Conservation (phyloP, 1,140 invertebrate species). For the Ceratina japonica region DNA sequence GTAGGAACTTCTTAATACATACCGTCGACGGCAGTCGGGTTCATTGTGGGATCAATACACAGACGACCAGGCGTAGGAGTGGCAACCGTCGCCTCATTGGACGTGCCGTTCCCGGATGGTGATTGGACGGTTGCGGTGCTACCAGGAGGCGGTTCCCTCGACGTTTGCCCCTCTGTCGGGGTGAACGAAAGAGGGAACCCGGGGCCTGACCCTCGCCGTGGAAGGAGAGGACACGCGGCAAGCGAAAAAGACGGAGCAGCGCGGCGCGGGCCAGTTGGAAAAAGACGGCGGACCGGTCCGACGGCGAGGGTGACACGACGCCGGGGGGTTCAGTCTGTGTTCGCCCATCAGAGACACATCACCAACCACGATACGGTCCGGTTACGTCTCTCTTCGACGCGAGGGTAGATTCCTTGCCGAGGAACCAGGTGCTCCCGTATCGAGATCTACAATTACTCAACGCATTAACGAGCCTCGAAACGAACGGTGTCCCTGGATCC, state of each 20-base stretch:
- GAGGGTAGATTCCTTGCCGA: constrained; percentile 50
- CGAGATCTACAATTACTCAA: background rate
- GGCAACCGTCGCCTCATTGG: constrained; percentile 76
- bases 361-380: constrained; percentile 57
- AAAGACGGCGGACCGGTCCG: constrained; percentile 66
- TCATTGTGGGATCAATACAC: constrained; percentile 80
- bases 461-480: background rate
- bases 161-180: constrained; percentile 47
- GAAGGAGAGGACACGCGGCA: constrained; percentile 54
- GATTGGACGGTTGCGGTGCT: constrained; percentile 74
- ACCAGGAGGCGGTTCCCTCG: constrained; percentile 74
- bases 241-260: constrained; percentile 58
- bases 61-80: constrained; percentile 73
- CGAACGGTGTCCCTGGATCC: background rate
- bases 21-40: constrained; percentile 70
- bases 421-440: constrained; percentile 25
- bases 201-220: constrained; percentile 58
- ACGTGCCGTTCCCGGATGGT: constrained; percentile 54
- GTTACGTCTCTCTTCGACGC: constrained; percentile 46
- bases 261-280: constrained; percentile 61
- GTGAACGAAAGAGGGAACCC: constrained; percentile 55
- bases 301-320: constrained; percentile 74
- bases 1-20: constrained; percentile 78
- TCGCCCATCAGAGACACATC: constrained; percentile 77
- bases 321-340: constrained; percentile 77